A percentile compares a stretch with the other conserved stretches of the same genome.
These are phyloP conservation scores for Pempheris klunzingeri DNA, from an alignment of 2,797 vertebrate species.

Conservation along the genomic window DNA sequence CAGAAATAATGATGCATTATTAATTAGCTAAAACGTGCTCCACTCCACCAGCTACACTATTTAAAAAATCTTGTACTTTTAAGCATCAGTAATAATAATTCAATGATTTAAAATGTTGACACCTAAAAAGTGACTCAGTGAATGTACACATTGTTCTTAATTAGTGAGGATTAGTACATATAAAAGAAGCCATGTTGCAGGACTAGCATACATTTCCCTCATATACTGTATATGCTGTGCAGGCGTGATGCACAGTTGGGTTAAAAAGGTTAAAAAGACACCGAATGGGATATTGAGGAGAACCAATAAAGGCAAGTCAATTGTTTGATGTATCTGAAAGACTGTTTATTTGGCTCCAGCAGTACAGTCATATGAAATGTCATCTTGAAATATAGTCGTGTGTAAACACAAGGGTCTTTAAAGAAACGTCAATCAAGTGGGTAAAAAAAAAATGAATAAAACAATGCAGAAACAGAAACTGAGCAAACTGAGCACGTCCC, in stretches of 20 bases:
- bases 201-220: background rate
- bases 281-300: background rate
- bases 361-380: constrained; percentile 81
- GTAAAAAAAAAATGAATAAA: constrained; percentile 58
- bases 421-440: constrained; percentile 71
- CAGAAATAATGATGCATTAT: background rate
- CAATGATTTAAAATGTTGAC: background rate
- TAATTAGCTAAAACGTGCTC: background rate
- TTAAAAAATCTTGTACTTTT: background rate
- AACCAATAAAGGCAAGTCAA: constrained; percentile 16
- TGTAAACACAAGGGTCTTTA: constrained; percentile 70
- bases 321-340: constrained; percentile 75
- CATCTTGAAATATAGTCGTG: constrained; percentile 70
- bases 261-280: background rate
- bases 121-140: background rate
- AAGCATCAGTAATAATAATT: background rate
- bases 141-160: background rate
- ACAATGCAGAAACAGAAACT: constrained; percentile 63
- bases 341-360: constrained; percentile 86
- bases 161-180: background rate
- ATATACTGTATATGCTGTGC: background rate
- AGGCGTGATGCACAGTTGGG: background rate
- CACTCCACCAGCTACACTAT: background rate
- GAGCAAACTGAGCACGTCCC: constrained; percentile 50
- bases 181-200: background rate